Base-by-base conservation (phyloP, 2,888 invertebrate species). In the Cerastoderma edule region DNA sequence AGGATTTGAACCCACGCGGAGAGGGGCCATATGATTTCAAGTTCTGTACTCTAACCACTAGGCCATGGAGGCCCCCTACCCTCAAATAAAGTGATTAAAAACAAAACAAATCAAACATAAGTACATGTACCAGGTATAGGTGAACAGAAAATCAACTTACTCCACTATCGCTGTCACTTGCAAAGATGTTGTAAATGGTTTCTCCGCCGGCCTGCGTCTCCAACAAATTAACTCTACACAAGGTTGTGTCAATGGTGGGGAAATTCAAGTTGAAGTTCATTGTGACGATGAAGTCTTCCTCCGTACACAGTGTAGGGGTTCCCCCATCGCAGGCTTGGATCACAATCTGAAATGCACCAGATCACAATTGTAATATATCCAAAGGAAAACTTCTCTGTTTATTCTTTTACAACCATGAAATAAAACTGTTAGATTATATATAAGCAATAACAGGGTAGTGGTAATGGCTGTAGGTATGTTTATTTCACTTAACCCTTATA, bases 281-380 rank as follows among this genome's bases (percentile, higher is more conserved):
- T 32, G 64, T 74, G n/a, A 86, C 77, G 35, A 48, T 50, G 16
- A 81, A 72, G 0, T 85, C 75, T 5, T 81, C 67, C 16, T 57
- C 71, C 10, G 72, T 80, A 27, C 68, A 74, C 33, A 80, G 77
- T 0, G 81, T 54, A 53, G 91, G 90, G 10, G 83, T 83, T 16
- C 90, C 91, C 8, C 85, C 84, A 75, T 92, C 92, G n/a, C 77
- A 74, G 5, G 89, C 92, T 57, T 75, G 67, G 27, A 92, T 80
- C 57, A 88, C 80, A 46, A 92, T 66, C 91, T 92, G 80, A 24
- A 74, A 73, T 13, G 69, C 33, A 44, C 13, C 10, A 10, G 16
- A 44, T 13, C 44, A 44, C 44, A 44, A 44, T 13, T 16, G 10
- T 16, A 13, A 16, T 44, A 44, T 13, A 44, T 16, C 44, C 44